These are phyloP conservation scores for Drosophila hawaiiensis DNA, from an alignment of 2,888 invertebrate genomes.

Conservation along the genomic window DNA sequence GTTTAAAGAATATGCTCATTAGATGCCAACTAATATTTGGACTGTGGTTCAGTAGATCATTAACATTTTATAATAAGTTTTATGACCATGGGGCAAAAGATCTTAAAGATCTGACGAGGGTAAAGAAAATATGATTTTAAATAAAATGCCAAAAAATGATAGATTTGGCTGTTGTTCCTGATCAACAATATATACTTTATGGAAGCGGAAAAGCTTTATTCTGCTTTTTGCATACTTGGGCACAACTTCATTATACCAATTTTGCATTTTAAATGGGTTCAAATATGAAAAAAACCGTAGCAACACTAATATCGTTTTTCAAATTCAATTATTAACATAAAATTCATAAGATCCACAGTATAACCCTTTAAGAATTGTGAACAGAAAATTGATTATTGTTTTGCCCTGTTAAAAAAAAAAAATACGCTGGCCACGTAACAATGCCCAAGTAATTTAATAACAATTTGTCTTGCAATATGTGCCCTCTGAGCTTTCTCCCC, in stretches of 20 bases:
- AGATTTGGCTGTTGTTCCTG: not conserved
- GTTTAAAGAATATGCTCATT: slow-evolving; percentile 19
- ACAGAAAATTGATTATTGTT: not conserved
- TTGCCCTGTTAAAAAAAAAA: not conserved
- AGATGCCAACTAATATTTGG: not conserved
- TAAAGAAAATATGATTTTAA: not conserved
- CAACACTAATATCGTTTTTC: not conserved
- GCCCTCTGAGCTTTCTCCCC: slow-evolving; percentile 27
- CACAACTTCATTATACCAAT: not conserved
- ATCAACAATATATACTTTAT: not conserved
- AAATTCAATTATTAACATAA: not conserved
- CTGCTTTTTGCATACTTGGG: not conserved
- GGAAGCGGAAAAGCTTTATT: not conserved
- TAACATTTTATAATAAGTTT: not conserved
- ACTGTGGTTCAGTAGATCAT: not conserved
- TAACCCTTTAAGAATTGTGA: not conserved
- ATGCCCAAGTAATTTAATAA: slow-evolving; percentile 4
- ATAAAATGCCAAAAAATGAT: not conserved
- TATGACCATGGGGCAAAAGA: not conserved
- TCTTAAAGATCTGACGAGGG: not conserved
- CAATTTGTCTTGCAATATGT: slow-evolving; percentile 12
- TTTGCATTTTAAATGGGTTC: not conserved
- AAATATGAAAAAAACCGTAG: not conserved
- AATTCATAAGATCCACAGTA: not conserved
- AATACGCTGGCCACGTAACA: not conserved